Conservation (phyloP, 2,888 invertebrate species). For the Cheilosia grossa region DNA sequence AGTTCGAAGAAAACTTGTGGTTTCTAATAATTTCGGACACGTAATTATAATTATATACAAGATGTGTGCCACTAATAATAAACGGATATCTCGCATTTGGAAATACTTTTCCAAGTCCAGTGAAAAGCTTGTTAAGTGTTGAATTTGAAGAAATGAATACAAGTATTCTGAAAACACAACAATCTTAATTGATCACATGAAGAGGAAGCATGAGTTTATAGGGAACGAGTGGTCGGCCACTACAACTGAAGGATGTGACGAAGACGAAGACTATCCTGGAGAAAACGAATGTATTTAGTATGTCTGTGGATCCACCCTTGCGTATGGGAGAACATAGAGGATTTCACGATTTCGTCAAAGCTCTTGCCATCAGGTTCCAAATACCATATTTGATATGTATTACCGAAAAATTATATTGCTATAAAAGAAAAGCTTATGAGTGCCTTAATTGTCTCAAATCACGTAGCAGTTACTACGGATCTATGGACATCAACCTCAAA, state of each 20-base stretch:
- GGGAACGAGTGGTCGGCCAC: too few species aligned
- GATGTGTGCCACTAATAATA: too few species aligned
- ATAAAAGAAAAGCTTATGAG: slow-evolving; percentile 15
- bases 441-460: slow-evolving; percentile 5
- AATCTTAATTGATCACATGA: slow-evolving; percentile 16
- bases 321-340: slow-evolving; percentile 11
- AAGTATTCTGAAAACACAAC: slow-evolving; percentile 19
- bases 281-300: neutral
- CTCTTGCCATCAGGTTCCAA: slow-evolving; percentile 5
- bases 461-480: slow-evolving; percentile 4
- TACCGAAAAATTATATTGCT: slow-evolving; percentile 4
- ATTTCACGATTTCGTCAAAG: slow-evolving; percentile 10
- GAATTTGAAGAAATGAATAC: neutral
- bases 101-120: too few species aligned
- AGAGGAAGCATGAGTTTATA: slow-evolving; percentile 13
- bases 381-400: slow-evolving; percentile 15
- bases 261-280: neutral
- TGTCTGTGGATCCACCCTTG: neutral
- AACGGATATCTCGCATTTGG: too few species aligned
- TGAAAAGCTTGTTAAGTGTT: too few species aligned
- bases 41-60: too few species aligned
- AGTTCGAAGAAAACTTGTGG: too few species aligned
- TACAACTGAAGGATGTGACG: neutral
- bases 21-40: too few species aligned
- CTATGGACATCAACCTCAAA: neutral